phyloP scores from a whole-genome alignment of 2,113 vertebrate genomes.

The Brachypodius melanocephalos region DNA sequence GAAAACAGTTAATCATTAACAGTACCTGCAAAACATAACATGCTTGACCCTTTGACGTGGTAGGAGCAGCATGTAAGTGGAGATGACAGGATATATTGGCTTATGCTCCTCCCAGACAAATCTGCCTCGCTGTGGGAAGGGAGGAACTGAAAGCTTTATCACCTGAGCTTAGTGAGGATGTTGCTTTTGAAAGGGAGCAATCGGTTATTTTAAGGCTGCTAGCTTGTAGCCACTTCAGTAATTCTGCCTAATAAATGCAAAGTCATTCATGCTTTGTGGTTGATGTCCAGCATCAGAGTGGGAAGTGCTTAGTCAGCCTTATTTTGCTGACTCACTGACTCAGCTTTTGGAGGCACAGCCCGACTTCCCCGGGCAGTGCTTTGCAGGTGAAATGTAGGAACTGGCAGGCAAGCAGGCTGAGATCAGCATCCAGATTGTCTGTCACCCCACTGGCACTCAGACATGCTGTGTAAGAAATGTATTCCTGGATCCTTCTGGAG shows the following conservation, averaged over 20 bases:
- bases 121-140: background rate
- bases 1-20: conserved; percentile 41
- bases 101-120: background rate
- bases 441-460: background rate
- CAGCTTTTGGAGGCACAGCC: background rate
- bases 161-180: background rate
- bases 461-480: background rate
- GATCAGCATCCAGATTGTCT: background rate
- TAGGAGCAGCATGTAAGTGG: background rate
- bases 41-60: background rate
- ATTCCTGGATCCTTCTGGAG: background rate
- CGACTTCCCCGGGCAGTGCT: background rate
- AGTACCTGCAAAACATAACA: background rate
- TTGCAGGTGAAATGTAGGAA: background rate
- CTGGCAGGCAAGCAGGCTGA: background rate
- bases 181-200: background rate
- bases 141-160: background rate
- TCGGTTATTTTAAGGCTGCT: background rate
- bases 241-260: background rate
- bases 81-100: background rate
- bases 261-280: conserved; percentile 1
- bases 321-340: conserved; percentile 53
- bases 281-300: background rate
- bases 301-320: conserved; percentile 32
- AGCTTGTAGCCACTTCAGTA: background rate